phyloP scores from a whole-genome alignment of 2,113 vertebrate species.

The Centropus bengalensis region DNA sequence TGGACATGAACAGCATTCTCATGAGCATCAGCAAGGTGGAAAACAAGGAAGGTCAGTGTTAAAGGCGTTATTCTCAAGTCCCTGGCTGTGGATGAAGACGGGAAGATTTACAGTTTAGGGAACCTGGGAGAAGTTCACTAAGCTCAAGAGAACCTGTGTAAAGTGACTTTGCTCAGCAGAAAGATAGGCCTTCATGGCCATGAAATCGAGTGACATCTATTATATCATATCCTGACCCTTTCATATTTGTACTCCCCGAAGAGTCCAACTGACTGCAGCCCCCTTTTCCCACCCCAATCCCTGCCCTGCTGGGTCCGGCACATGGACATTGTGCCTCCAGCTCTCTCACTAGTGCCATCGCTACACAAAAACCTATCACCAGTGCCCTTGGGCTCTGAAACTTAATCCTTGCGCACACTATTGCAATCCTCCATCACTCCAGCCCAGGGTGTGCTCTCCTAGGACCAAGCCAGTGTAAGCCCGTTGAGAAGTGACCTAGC shows the following conservation, averaged over 20 bases:
- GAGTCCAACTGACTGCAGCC: not conserved
- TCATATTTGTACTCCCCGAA: not conserved
- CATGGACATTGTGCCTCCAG: not conserved
- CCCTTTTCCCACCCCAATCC: not conserved
- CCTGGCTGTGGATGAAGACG: not conserved
- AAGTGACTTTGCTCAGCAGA: conserved; percentile 8
- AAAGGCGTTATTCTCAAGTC: not conserved
- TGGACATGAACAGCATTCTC: not conserved
- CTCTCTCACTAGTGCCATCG: not conserved
- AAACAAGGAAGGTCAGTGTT: not conserved
- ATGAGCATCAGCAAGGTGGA: not conserved
- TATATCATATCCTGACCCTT: not conserved
- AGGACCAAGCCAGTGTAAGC: not conserved
- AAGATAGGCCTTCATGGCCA: not conserved
- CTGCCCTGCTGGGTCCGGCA: not conserved
- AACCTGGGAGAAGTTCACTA: not conserved
- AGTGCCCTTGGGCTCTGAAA: not conserved
- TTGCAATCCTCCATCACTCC: accelerated
- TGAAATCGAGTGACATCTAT: not conserved
- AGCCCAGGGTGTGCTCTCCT: not conserved
- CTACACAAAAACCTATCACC: not conserved
- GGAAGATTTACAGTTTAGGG: not conserved
- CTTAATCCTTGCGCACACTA: not conserved
- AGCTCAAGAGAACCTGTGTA: not conserved
- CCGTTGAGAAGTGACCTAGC: not conserved